Base-by-base conservation (phyloP, 2,888 invertebrate species). In the Deilephila porcellus region DNA sequence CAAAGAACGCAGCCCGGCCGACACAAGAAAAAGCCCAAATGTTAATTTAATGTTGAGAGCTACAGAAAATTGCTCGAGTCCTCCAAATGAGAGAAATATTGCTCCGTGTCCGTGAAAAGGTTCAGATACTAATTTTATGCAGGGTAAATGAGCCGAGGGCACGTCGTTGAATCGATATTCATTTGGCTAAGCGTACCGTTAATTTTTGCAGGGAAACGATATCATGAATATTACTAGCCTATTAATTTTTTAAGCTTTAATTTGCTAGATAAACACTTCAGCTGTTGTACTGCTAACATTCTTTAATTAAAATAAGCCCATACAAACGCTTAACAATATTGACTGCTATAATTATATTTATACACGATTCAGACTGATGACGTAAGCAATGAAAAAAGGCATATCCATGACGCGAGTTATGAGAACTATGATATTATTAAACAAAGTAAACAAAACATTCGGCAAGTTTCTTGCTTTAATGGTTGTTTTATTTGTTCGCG, bases 21-120 rank as follows among this genome's bases (percentile, higher is more conserved):
- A 83, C 86, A 87, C 83, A 88, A 90, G 92, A 91, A 94, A 93
- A 94, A 91, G 90, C 91, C 91, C 89, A 90, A 93, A 93, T 93
- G 93, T 93, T 93, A 93, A 93, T 93, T 94, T 93, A 93, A 93
- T 93, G 92, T 91, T 87, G 89, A 91, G 88, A 90, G 91, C 91
- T 89, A 91, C 90, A 91, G 87, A 90, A 92, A 93, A 93, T 93
- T 91, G 90, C 90, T 88, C 85, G 85, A 90, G 91, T 91, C 87
- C 88, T 89, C 86, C 85, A 91, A 90, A 91, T 90, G 88, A 86
- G 86, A 90, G 89, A 91, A 91, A 91, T 92, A 92, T 92, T 87
- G 88, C 86, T 79, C 81, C 83, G 86, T 85, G 86, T 85, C 86
- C 89, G 87, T 88, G 87, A 82, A 90, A 90, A 90, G 90, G 91